Conservation (phyloP, 2,888 invertebrate genomes). For the Xylophagus ater region DNA sequence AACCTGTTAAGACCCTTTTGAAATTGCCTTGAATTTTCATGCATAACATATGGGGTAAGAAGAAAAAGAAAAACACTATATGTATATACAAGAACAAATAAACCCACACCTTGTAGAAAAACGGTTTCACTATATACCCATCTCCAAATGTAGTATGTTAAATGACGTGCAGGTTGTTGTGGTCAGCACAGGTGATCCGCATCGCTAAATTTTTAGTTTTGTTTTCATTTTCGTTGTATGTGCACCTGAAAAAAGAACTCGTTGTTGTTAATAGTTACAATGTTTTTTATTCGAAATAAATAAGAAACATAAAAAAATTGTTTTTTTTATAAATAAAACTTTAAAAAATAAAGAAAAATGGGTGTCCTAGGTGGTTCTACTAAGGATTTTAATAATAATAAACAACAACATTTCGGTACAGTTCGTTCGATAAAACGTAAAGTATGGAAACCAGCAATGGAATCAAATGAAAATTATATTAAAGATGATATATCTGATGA, state of each 20-base stretch:
- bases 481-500: neutral
- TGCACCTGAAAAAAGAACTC: too few species aligned
- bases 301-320: neutral
- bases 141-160: too few species aligned
- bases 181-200: constrained; percentile 16
- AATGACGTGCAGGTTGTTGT: neutral
- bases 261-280: neutral
- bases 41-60: too few species aligned
- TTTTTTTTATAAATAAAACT: neutral
- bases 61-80: too few species aligned
- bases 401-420: constrained; percentile 9
- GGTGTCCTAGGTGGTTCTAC: constrained; percentile 13
- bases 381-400: constrained; percentile 5
- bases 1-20: too few species aligned
- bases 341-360: constrained; percentile 9
- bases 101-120: too few species aligned
- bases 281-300: neutral
- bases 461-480: constrained; percentile 6
- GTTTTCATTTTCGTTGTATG: constrained; percentile 13
- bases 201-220: constrained; percentile 12
- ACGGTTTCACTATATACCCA: too few species aligned
- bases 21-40: too few species aligned
- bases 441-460: constrained; percentile 10
- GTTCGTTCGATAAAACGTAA: constrained; percentile 15
- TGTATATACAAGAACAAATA: too few species aligned